Percentiles rank a stretch among this genome's conserved stretches.
These are phyloP conservation scores for Panorpa germanica DNA, from an alignment of 2,888 invertebrate genomes.

Conservation along the genomic window DNA sequence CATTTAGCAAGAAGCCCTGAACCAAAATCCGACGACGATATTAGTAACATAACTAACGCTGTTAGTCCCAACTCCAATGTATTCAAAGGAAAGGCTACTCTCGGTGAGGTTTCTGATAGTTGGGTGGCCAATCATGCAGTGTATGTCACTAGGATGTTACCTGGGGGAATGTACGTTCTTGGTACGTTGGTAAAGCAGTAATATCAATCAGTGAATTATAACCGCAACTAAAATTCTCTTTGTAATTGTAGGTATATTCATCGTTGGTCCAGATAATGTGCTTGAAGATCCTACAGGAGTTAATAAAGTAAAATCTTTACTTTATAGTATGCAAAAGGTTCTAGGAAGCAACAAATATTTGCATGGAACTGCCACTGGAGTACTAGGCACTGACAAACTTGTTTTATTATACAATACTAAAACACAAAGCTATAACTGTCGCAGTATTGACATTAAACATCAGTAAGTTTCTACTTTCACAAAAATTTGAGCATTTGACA, in stretches of 20 bases:
- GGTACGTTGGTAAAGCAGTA: slow-evolving; percentile 29
- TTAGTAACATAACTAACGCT: slow-evolving; percentile 17
- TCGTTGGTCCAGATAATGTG: slow-evolving; percentile 45
- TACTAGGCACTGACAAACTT: slow-evolving; percentile 37
- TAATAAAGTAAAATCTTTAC: slow-evolving; percentile 10
- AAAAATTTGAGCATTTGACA: too few relatives aligned
- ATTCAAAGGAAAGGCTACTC: slow-evolving; percentile 21
- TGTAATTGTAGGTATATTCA: slow-evolving; percentile 48
- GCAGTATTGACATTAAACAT: slow-evolving; percentile 37
- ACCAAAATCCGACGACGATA: slow-evolving; percentile 23
- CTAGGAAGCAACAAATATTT: slow-evolving; percentile 17
- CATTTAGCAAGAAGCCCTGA: slow-evolving; percentile 64
- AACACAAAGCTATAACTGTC: slow-evolving; percentile 37
- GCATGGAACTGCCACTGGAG: slow-evolving; percentile 18
- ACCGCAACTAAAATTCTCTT: slow-evolving; percentile 3
- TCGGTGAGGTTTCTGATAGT: slow-evolving; percentile 25
- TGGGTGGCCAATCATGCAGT: slow-evolving; percentile 62
- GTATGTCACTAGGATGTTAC: slow-evolving; percentile 75
- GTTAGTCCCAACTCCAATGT: slow-evolving; percentile 21
- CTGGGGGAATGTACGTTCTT: slow-evolving; percentile 74
- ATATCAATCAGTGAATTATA: neutral
- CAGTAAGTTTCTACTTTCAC: too few relatives aligned
- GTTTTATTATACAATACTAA: slow-evolving; percentile 37
- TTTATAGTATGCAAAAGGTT: slow-evolving; percentile 12
- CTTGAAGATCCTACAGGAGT: slow-evolving; percentile 21